Conservation (phyloP, 1,140 invertebrate genomes). For the Drosophila pruinosa region DNA sequence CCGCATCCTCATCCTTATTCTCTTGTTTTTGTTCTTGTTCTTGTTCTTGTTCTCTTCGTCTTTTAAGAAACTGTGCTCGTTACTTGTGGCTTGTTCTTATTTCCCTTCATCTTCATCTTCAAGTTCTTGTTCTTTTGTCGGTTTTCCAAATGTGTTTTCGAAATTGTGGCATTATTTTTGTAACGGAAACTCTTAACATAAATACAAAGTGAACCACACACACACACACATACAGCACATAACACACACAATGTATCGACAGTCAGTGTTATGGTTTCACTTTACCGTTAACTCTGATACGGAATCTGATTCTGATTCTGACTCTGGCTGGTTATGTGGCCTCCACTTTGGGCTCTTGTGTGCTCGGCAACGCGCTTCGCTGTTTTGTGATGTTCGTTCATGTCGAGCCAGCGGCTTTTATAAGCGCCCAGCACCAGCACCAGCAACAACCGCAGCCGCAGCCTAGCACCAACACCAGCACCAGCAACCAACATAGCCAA, state of each 20-base stretch:
- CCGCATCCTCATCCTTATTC: not conserved
- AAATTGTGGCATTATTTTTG: constrained; percentile 62
- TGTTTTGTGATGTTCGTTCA: constrained; percentile 71
- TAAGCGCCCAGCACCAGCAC: constrained; percentile 35
- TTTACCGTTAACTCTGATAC: constrained; percentile 59
- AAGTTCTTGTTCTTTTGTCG: constrained; percentile 69
- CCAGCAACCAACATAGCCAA: not conserved
- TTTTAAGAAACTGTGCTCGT: constrained; percentile 53
- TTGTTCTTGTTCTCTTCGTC: constrained; percentile 63
- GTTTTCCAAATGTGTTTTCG: constrained; percentile 69
- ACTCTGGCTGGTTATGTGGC: constrained; percentile 13
- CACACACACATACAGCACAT: constrained; percentile 1
- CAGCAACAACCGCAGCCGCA: not conserved
- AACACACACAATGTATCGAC: not conserved
- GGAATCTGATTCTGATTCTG: constrained; percentile 33
- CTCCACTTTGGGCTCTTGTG: constrained; percentile 46
- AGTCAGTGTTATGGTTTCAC: constrained; percentile 46
- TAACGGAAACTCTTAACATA: constrained; percentile 72
- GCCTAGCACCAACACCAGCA: constrained; percentile 6
- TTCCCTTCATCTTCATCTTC: constrained; percentile 31
- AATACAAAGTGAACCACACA: constrained; percentile 43
- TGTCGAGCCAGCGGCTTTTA: constrained; percentile 59
- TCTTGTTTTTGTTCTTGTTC: constrained; percentile 17
- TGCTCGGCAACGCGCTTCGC: constrained; percentile 71
- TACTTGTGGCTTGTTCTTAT: constrained; percentile 62